Evolutionary conservation across 2,113 vertebrate species (phyloP), one percentile per base, ranked within the genome.

Genomic region (Miniopterus natalensis): DNA sequence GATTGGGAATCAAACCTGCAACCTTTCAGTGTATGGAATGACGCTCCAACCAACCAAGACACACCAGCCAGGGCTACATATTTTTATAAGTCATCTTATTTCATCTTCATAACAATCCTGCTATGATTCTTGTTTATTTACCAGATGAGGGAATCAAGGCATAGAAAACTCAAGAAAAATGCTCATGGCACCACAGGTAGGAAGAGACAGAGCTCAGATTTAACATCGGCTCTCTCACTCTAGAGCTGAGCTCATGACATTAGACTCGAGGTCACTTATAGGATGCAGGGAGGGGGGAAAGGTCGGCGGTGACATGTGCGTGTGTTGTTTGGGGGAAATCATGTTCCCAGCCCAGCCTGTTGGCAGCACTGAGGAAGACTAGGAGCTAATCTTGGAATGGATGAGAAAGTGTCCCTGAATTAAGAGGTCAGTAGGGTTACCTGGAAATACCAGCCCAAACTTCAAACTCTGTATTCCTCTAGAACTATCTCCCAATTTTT

Each of bases 111-210:
- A 68, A 45, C 21, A 85, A 57, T 45, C 25, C 29, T 51, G 8
- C 71, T 94, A 13, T 95, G 47, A 77, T 97, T 96, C 92, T 57
- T 92, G 65, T 71, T 95, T 81, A 94, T 95, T 97, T 94, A 74
- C 75, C 94, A 95, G 55, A 93, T 55, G 59, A 80, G 31, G 77
- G 81, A 92, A 91, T 51, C 71, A 70, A 94, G 88, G 49, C 45
- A 55, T 2, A 0, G 59, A 90, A 90, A 95, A 17, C 15, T 91
- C 51, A 96, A 96, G 66, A 2, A 3, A 95, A 27, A 31, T 77
- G 55, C 13, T 66, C 29, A 77, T 92, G 83, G 94, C 68, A 95
- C 85, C 14, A 83, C 70, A 63, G 3, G 23, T 75, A 93, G 77
- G 89, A 78, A 78, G 12, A 31, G 49, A 18, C 25, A 92, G 85